These are phyloP conservation scores for Sinodicranocentrus sp. DNA, from an alignment of 2,888 invertebrate species.

Conservation along the genomic window DNA sequence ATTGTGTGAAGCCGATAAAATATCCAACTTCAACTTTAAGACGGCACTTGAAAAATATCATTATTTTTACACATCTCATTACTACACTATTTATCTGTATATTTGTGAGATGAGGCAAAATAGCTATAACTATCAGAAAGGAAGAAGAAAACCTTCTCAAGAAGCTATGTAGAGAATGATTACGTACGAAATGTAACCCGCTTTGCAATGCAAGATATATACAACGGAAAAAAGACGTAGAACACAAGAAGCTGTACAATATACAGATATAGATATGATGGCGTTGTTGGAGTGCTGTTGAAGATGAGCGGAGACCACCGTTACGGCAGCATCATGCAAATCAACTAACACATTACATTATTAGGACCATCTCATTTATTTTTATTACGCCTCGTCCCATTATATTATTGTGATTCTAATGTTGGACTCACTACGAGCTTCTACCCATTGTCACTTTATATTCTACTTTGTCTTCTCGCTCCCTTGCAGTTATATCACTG, in stretches of 20 bases:
- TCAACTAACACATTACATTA: constrained; percentile 62
- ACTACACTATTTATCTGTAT: too few relatives aligned
- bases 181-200: too few relatives aligned
- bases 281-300: neutral
- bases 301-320: constrained; percentile 50
- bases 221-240: too few relatives aligned
- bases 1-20: too few relatives aligned
- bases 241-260: neutral
- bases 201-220: too few relatives aligned
- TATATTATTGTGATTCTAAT: constrained; percentile 49
- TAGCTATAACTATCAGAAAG: too few relatives aligned
- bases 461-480: neutral
- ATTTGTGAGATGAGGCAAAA: too few relatives aligned
- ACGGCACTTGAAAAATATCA: too few relatives aligned
- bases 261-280: neutral
- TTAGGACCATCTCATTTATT: constrained; percentile 64
- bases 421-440: constrained; percentile 21
- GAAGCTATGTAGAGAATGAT: too few relatives aligned
- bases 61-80: too few relatives aligned
- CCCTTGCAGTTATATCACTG: constrained; percentile 3
- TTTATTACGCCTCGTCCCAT: constrained; percentile 65
- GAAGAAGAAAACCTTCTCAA: too few relatives aligned
- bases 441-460: constrained; percentile 32
- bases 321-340: constrained; percentile 64
- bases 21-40: too few relatives aligned